Base-by-base conservation (phyloP, 2,113 vertebrate species). In the Chaenogobius annularis region DNA sequence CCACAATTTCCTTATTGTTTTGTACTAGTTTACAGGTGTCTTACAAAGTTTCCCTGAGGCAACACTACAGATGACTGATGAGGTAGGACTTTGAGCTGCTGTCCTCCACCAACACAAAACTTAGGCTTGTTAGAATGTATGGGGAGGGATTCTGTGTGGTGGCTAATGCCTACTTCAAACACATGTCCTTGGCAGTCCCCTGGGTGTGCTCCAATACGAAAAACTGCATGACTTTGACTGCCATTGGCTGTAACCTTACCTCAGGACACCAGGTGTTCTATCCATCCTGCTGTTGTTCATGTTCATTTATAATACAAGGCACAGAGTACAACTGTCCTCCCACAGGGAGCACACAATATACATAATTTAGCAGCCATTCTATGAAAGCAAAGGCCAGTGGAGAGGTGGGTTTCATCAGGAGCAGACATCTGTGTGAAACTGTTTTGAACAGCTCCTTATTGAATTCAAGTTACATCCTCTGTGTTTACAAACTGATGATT, bases 301-400 rank as follows among this genome's bases (percentile, higher is more conserved):
- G 77, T 77, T 85, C 82, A 90, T 90, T 81, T 83, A 88, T 86
- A 88, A 89, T 87, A 72, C 65, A 89, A 81, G 70, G 74, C 79
- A 70, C 66, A 37, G 71, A 84, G 72, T 71, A 81, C 70, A 77
- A 78, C 67, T 73, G 64, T 63, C 69, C 62, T 83, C 78, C 83
- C 82, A 7, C 35, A 70, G 74, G 82, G 66, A 68, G 82, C 68
- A 72, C 78, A 83, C 68, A 72, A 79, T 79, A 83, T 87, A 69
- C 76, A 86, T 86, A 90, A 89, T 88, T 90, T 72, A 85, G 26
- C 55, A 79, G 66, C 26, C 31, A 78, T 81, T 78, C 56, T 63
- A 69, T 72, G 70, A 73, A 68, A 75, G 74, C 63, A 76, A 79
- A 77, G 43, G n/a, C 50, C 31, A 54, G 35, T 0, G 2, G 56